Conservation (phyloP, 2,797 vertebrate genomes). For the Sebastes minor region DNA sequence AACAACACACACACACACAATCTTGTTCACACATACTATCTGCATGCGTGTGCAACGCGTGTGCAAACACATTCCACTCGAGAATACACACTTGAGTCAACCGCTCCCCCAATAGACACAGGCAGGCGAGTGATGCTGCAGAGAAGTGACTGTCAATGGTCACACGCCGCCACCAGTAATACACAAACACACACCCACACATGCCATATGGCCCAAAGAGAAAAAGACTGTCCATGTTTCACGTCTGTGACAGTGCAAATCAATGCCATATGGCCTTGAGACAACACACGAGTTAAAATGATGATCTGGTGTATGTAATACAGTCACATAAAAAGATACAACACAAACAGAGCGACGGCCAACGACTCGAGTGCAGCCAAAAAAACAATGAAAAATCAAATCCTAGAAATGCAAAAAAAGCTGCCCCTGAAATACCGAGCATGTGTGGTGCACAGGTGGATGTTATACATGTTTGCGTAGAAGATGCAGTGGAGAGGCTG, state of each 20-base stretch:
- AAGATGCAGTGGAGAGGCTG: conserved; percentile 1
- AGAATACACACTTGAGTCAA: conserved; percentile 31
- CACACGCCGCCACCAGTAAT: conserved; percentile 32
- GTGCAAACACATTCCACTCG: conserved; percentile 29
- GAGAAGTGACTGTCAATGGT: conserved; percentile 49
- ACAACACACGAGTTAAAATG: conserved; percentile 53
- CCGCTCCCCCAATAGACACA: conserved; percentile 11
- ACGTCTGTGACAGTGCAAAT: conserved; percentile 63
- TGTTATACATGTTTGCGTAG: not conserved
- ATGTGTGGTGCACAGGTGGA: not conserved
- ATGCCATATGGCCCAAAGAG: conserved; percentile 71
- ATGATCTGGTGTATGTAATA: conserved; percentile 50
- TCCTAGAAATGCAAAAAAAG: not conserved
- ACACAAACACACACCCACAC: conserved; percentile 69
- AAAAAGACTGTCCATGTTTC: conserved; percentile 58
- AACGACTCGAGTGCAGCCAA: not conserved
- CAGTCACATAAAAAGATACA: conserved; percentile 22
- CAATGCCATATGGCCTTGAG: conserved; percentile 68
- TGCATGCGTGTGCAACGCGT: not conserved
- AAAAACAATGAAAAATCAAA: not conserved
- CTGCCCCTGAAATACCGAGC: not conserved
- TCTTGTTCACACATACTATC: conserved; percentile 29
- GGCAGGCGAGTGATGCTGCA: conserved; percentile 23
- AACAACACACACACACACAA: not conserved
- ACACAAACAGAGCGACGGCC: conserved; percentile 21